phyloP scores from a whole-genome alignment of 1,140 invertebrate genomes.

The Forficula auricularia region DNA sequence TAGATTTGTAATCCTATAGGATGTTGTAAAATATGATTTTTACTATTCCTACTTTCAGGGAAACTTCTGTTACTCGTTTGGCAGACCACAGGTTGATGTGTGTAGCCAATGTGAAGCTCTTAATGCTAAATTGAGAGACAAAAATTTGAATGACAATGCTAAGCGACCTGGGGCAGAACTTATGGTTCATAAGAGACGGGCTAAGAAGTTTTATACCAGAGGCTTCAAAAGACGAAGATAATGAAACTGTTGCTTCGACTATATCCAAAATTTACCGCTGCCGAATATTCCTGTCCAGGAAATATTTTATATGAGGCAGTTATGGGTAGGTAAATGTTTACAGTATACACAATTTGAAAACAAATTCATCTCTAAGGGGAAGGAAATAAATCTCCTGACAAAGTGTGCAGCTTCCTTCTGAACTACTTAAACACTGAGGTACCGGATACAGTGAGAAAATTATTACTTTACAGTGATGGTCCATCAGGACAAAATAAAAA shows the following conservation, averaged over 20 bases:
- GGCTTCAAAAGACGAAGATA: not conserved
- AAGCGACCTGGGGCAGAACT: conserved; percentile 10
- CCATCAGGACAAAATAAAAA: conserved; percentile 11
- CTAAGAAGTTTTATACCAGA: conserved; percentile 10
- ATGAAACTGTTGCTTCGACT: conserved; percentile 3
- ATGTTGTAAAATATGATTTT: conserved; percentile 8
- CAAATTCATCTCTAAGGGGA: not conserved
- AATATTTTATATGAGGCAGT: conserved; percentile 3
- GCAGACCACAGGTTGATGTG: conserved; percentile 12
- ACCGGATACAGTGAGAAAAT: not conserved
- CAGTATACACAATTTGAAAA: conserved; percentile 3
- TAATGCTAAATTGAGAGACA: conserved; percentile 10
- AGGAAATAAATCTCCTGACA: not conserved
- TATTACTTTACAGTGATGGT: not conserved
- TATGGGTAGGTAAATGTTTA: conserved; percentile 3
- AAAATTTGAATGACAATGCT: conserved; percentile 9
- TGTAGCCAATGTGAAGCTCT: conserved; percentile 12
- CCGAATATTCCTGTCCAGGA: conserved; percentile 6
- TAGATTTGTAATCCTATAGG: conserved; percentile 2
- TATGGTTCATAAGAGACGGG: conserved; percentile 5
- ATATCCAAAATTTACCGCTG: conserved; percentile 7
- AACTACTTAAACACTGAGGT: not conserved
- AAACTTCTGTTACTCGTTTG: conserved; percentile 11
- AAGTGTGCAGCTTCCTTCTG: not conserved
- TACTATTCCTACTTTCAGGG: conserved; percentile 9